Conservation (phyloP, 2,113 vertebrate genomes). For the Porphyrio hochstetteri region DNA sequence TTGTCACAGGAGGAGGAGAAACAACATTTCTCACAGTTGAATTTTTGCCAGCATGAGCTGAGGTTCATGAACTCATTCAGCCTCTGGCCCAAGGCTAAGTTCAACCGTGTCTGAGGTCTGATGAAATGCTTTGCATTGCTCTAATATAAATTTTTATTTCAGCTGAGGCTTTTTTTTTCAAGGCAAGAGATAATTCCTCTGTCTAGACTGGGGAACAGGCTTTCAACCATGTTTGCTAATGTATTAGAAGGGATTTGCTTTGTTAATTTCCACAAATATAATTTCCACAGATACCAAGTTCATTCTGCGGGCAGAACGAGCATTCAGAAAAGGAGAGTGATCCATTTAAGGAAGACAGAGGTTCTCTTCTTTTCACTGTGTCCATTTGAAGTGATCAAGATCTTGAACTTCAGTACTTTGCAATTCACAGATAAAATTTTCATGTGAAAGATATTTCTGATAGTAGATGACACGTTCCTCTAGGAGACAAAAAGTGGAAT, state of each 20-base stretch:
- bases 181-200: not conserved
- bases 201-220: not conserved
- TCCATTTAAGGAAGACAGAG: not conserved
- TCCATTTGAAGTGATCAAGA: not conserved
- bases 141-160: constrained; percentile 32
- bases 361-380: not conserved
- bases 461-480: not conserved
- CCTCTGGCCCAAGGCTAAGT: constrained; percentile 35
- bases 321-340: not conserved
- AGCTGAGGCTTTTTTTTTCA: not conserved
- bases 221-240: not conserved
- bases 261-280: constrained; percentile 20
- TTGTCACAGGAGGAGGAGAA: not conserved
- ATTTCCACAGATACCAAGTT: not conserved
- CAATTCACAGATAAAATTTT: not conserved
- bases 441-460: not conserved
- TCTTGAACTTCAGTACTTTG: not conserved
- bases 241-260: constrained; percentile 16
- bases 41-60: not conserved
- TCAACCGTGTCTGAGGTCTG: not conserved
- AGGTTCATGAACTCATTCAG: constrained; percentile 24
- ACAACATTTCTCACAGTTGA: constrained; percentile 13
- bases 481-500: not conserved
- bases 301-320: not conserved
- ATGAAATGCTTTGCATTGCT: constrained; percentile 12